phyloP scores from a whole-genome alignment of 2,113 vertebrate species.

The Scopus umbretta region DNA sequence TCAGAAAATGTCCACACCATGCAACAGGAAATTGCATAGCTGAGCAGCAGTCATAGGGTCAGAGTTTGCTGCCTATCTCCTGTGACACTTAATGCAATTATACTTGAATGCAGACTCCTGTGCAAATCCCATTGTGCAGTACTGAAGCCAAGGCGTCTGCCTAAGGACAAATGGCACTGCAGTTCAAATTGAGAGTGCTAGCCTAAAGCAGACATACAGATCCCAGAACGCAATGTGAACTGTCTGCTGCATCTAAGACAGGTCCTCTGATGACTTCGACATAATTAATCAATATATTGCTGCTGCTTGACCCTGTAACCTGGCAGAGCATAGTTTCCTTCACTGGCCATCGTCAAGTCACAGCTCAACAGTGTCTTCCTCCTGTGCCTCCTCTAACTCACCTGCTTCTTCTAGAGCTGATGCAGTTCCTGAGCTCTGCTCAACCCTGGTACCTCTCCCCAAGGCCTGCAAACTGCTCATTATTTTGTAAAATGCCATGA shows the following conservation, averaged over 20 bases:
- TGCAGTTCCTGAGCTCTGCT: neutral
- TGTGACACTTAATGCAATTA: fast-evolving
- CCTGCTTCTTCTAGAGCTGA: neutral
- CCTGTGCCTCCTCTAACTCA: neutral
- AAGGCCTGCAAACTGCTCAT: neutral
- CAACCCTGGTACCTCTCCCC: neutral
- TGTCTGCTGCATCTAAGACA: neutral
- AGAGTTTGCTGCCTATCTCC: neutral
- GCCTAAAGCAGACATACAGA: neutral
- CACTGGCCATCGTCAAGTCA: neutral
- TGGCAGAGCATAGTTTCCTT: neutral
- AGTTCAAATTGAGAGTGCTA: neutral
- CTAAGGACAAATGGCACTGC: neutral
- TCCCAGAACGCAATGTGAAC: neutral
- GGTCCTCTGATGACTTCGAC: neutral
- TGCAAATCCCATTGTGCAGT: neutral
- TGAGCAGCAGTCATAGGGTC: neutral
- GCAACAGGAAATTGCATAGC: neutral
- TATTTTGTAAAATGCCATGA: neutral
- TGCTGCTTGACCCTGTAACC: neutral
- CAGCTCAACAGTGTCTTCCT: neutral
- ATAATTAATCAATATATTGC: neutral
- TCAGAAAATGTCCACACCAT: neutral
- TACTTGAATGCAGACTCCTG: neutral
- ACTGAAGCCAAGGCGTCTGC: neutral